These are phyloP conservation scores for Channa striata DNA, from an alignment of 2,797 vertebrate genomes.

Conservation along the genomic window DNA sequence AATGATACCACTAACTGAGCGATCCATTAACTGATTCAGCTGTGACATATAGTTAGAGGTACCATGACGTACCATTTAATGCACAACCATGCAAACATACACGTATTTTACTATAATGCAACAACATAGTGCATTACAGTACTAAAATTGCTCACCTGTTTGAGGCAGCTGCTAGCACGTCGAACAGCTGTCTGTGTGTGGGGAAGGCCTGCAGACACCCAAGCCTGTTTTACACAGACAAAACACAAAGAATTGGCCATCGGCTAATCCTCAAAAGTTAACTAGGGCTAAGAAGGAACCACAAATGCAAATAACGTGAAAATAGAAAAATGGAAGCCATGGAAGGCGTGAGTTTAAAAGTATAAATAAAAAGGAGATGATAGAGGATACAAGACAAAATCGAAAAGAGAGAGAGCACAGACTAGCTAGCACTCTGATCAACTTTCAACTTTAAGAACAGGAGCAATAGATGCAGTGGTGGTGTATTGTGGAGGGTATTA, in stretches of 20 bases:
- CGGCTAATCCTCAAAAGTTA: slow-evolving; percentile 31
- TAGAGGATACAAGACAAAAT: slow-evolving; percentile 22
- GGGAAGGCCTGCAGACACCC: slow-evolving; percentile 62
- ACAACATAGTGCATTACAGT: not conserved
- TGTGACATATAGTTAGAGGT: slow-evolving; percentile 12
- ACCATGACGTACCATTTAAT: not conserved
- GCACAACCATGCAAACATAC: not conserved
- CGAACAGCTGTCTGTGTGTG: slow-evolving; percentile 37
- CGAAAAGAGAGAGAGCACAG: slow-evolving; percentile 42
- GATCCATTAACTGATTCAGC: slow-evolving; percentile 7
- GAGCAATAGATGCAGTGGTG: slow-evolving; percentile 83
- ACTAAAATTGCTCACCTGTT: slow-evolving; percentile 76
- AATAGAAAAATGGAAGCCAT: slow-evolving; percentile 27
- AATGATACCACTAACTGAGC: slow-evolving; percentile 11
- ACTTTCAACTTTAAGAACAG: slow-evolving; percentile 82
- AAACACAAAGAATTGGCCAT: slow-evolving; percentile 11
- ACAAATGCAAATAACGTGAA: slow-evolving; percentile 5
- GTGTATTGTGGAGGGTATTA: slow-evolving; percentile 81
- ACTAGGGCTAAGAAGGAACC: slow-evolving; percentile 17
- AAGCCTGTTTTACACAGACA: slow-evolving; percentile 34
- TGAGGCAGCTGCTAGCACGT: slow-evolving; percentile 50
- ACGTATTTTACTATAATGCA: not conserved
- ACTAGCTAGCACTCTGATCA: slow-evolving; percentile 73
- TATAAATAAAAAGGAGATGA: slow-evolving; percentile 19
- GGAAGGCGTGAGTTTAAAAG: slow-evolving; percentile 25